Percentiles rank a stretch among this genome's conserved stretches.
phyloP scores from a whole-genome alignment of 1,140 invertebrate species.

The Chironomus tepperi region DNA sequence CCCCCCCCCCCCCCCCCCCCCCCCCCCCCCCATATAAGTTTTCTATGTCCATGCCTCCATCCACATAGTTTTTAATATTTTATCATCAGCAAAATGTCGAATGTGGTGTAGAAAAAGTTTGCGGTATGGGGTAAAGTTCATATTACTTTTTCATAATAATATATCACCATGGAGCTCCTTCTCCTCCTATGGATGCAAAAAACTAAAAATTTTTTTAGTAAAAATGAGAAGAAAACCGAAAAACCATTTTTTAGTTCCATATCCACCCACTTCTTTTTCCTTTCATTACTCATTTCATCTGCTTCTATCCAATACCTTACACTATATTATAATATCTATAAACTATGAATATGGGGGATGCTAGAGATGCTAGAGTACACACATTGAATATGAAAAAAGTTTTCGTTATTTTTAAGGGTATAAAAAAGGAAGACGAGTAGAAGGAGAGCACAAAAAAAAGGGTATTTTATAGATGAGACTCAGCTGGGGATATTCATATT shows the following conservation, averaged over 20 bases:
- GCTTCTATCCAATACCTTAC: background rate
- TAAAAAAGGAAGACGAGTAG: background rate
- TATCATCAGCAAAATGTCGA: conserved; percentile 4
- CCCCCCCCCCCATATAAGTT: no score
- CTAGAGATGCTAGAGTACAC: background rate
- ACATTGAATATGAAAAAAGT: background rate
- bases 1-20: no score
- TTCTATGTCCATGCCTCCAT: no score
- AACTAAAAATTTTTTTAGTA: background rate
- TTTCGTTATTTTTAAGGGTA: background rate
- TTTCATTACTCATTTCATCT: background rate
- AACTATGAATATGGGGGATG: background rate
- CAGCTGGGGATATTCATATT: conserved; percentile 11
- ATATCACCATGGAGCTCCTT: background rate
- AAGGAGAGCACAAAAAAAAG: background rate
- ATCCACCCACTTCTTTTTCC: background rate
- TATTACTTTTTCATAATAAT: background rate
- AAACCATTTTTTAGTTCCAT: background rate
- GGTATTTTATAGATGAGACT: background rate
- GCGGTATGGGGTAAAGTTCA: background rate
- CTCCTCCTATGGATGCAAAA: no score
- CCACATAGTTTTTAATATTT: background rate
- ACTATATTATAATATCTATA: conserved; percentile 4
- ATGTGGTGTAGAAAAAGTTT: background rate
- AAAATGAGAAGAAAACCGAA: background rate